Conservation (phyloP, 2,113 vertebrate genomes). For the Mormyrus lacerda region DNA sequence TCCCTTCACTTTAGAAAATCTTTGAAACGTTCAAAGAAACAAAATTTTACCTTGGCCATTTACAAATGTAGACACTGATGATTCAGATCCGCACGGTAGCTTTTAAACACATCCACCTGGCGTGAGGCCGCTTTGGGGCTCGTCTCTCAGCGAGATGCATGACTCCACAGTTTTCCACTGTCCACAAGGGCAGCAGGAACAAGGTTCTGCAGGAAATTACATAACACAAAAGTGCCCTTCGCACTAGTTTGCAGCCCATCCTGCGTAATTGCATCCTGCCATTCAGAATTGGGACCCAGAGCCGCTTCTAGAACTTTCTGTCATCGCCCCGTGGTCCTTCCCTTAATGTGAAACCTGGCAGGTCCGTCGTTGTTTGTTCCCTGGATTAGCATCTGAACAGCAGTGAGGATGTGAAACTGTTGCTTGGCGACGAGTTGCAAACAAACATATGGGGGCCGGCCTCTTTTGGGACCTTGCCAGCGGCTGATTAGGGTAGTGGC, state of each 20-base stretch:
- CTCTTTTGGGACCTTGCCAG: background rate
- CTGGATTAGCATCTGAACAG: background rate
- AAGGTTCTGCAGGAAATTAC: background rate
- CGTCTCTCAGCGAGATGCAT: background rate
- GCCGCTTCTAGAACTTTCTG: background rate
- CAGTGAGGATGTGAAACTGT: background rate
- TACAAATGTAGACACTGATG: background rate
- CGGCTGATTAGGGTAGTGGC: background rate
- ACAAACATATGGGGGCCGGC: background rate
- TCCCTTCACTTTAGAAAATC: background rate
- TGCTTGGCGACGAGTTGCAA: background rate
- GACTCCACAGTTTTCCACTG: background rate
- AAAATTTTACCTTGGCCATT: background rate
- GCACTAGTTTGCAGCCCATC: background rate
- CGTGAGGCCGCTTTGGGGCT: background rate
- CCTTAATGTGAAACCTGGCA: background rate
- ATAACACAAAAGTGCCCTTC: background rate
- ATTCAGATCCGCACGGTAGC: background rate
- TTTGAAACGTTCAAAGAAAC: background rate
- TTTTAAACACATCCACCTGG: background rate
- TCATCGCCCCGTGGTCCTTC: background rate
- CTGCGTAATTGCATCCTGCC: background rate
- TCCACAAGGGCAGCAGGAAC: background rate
- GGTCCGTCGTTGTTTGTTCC: background rate
- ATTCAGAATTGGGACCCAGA: background rate